A percentile compares a stretch with the other conserved stretches of the same genome.
These are phyloP conservation scores for Ceratina calcarata DNA, from an alignment of 1,140 invertebrate species.

Conservation along the genomic window DNA sequence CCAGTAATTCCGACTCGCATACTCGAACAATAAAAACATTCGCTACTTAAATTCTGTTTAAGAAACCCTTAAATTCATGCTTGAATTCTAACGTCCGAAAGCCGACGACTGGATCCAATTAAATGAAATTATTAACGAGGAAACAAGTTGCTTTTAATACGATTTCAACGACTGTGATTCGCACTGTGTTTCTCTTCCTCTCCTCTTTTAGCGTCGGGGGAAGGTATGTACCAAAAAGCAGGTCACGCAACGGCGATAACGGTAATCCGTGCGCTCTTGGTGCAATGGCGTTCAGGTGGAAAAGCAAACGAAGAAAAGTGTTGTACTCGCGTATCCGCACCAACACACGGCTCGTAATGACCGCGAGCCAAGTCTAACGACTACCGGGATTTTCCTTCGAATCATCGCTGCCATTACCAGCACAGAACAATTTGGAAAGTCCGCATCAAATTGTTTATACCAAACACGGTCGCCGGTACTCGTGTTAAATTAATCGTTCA, in stretches of 20 bases:
- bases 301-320: constrained; percentile 56
- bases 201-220: not conserved
- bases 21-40: no score
- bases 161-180: not conserved
- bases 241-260: constrained; percentile 67
- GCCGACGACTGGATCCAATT: no score
- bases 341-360: constrained; percentile 4
- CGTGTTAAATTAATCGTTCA: constrained; percentile 12
- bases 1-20: not conserved
- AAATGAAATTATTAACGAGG: no score
- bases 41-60: no score
- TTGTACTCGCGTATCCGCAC: not conserved
- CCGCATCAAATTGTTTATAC: constrained; percentile 24
- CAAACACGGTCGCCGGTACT: not conserved
- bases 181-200: not conserved
- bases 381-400: constrained; percentile 44
- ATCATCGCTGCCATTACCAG: constrained; percentile 38
- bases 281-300: constrained; percentile 62
- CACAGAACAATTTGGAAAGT: constrained; percentile 44
- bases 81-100: no score
- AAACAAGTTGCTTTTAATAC: no score
- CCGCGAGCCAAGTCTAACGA: constrained; percentile 14
- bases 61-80: no score
- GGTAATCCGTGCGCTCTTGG: constrained; percentile 57
- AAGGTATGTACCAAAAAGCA: constrained; percentile 58